phyloP scores from a whole-genome alignment of 1,140 invertebrate species.

The Aphis craccivora region DNA sequence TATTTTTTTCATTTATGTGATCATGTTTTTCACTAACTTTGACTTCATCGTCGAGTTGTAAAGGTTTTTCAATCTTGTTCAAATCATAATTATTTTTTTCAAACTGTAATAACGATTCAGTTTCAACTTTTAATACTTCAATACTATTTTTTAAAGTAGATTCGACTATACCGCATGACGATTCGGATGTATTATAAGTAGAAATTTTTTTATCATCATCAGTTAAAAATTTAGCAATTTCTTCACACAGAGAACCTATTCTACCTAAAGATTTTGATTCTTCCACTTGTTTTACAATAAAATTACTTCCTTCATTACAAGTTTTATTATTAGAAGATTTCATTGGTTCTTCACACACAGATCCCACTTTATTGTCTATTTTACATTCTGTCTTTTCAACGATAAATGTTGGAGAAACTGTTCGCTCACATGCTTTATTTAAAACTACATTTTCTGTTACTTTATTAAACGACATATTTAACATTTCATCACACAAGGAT shows the following conservation, averaged over 20 bases:
- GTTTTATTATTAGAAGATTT: not conserved
- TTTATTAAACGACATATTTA: not conserved
- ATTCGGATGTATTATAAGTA: not conserved
- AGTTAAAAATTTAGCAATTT: slow-evolving; percentile 32
- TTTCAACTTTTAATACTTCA: not conserved
- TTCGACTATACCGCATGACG: not conserved
- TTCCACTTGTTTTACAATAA: not conserved
- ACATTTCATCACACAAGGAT: not conserved
- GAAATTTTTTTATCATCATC: slow-evolving; percentile 20
- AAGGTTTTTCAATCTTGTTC: not conserved
- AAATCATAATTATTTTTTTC: not conserved
- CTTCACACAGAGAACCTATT: slow-evolving; percentile 37
- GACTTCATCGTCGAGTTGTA: not conserved
- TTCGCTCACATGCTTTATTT: not conserved
- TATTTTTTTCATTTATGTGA: not conserved
- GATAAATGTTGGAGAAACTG: not conserved
- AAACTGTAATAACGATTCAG: not conserved
- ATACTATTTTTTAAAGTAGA: not conserved
- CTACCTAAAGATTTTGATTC: slow-evolving; percentile 26
- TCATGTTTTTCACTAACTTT: not conserved
- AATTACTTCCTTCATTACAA: not conserved
- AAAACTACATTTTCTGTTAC: not conserved
- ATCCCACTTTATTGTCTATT: not conserved
- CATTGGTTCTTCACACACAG: not conserved
- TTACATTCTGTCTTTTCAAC: not conserved